A percentile compares a stretch with the other conserved stretches of the same genome.
Evolutionary conservation across 2,113 vertebrate genomes (phyloP).

Genomic region (Planiliza haematocheilus): DNA sequence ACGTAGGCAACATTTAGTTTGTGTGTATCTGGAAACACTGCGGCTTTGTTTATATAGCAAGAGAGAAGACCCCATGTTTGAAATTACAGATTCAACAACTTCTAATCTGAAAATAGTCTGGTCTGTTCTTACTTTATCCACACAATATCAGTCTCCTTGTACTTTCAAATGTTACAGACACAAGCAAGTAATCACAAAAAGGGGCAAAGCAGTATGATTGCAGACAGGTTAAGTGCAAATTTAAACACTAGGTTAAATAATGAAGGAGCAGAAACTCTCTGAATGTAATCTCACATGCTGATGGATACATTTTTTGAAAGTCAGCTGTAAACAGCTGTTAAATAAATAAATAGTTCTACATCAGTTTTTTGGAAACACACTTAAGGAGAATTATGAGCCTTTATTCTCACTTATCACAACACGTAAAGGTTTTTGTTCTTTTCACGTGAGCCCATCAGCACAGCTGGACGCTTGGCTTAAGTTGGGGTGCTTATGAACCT

Average conservation of each 20-base stretch:
- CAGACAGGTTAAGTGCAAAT: not conserved
- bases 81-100: too few species aligned
- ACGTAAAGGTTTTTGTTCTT: too few species aligned
- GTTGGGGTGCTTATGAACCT: too few species aligned
- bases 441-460: too few species aligned
- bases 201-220: not conserved
- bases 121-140: too few species aligned
- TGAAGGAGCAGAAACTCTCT: not conserved
- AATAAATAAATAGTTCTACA: not conserved
- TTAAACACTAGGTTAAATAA: not conserved
- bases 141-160: too few species aligned
- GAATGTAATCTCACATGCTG: not conserved
- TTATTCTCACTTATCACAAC: too few species aligned
- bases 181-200: not conserved
- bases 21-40: conserved; percentile 39
- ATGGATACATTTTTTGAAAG: not conserved
- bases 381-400: too few species aligned
- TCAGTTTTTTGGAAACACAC: not conserved
- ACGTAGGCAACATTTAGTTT: conserved; percentile 7
- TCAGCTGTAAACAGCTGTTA: not conserved
- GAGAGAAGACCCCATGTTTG: conserved; percentile 11
- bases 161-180: not conserved
- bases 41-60: conserved; percentile 20
- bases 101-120: too few species aligned
- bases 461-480: too few species aligned